A percentile compares a stretch with the other conserved stretches of the same genome.
phyloP scores from a whole-genome alignment of 1,140 invertebrate genomes.

The Bemisia tabaci region DNA sequence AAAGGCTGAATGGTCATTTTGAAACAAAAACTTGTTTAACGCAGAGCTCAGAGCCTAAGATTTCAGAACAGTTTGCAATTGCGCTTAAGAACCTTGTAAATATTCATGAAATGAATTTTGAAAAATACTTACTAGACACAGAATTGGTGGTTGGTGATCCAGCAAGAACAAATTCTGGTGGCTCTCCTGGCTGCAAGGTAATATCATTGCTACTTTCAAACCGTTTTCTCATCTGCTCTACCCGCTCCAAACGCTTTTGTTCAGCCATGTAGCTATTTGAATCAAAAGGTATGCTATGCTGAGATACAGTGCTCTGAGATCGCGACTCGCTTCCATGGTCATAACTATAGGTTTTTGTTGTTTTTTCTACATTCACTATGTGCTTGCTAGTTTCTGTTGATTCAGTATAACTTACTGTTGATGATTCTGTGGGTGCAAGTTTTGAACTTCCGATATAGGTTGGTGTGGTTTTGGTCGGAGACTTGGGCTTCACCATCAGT shows the following conservation, averaged over 20 bases:
- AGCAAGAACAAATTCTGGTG: slow-evolving; percentile 43
- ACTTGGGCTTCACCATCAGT: background rate
- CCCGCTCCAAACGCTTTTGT: slow-evolving; percentile 27
- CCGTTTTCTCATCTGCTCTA: slow-evolving; percentile 30
- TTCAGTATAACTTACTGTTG: background rate
- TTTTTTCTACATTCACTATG: background rate
- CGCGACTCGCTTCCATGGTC: background rate
- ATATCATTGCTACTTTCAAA: slow-evolving; percentile 25
- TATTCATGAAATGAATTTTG: too few species aligned
- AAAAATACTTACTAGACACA: slow-evolving; percentile 20
- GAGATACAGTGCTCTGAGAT: background rate
- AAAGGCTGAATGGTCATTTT: too few species aligned
- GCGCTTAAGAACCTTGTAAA: too few species aligned
- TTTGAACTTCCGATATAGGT: slow-evolving; percentile 7
- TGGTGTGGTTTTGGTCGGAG: background rate
- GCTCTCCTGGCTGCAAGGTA: slow-evolving; percentile 38
- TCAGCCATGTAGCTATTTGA: slow-evolving; percentile 23
- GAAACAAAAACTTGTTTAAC: too few species aligned
- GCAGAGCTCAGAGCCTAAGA: too few species aligned
- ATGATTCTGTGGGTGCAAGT: background rate
- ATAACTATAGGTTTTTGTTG: background rate
- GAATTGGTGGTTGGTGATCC: slow-evolving; percentile 31
- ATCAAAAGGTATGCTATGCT: slow-evolving; percentile 5
- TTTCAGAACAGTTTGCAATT: too few species aligned
- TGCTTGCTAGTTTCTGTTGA: background rate